phyloP scores from a whole-genome alignment of 2,797 vertebrate species.

The Takifugu ocellatus region DNA sequence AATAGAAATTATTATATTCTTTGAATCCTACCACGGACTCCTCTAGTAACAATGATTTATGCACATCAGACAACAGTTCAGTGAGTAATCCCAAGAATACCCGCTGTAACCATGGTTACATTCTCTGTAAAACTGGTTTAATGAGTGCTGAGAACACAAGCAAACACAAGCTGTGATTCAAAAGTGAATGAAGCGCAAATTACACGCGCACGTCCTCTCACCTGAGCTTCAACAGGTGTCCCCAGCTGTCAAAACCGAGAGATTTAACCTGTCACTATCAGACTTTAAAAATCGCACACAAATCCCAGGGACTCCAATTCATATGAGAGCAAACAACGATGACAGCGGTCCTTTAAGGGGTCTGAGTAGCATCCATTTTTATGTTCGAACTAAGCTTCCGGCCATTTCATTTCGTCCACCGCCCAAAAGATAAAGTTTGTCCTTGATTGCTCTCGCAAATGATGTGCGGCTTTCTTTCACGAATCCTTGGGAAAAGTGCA shows the following conservation, averaged over 20 bases:
- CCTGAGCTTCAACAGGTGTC: constrained; percentile 34
- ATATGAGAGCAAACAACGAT: constrained; percentile 1
- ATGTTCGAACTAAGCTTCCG: constrained; percentile 30
- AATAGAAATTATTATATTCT: not conserved
- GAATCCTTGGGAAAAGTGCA: not conserved
- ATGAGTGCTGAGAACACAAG: constrained; percentile 49
- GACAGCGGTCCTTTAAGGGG: constrained; percentile 30
- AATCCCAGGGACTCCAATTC: constrained; percentile 26
- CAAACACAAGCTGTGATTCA: constrained; percentile 56
- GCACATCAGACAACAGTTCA: too few relatives aligned
- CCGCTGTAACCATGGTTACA: constrained; percentile 35
- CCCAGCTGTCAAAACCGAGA: not conserved
- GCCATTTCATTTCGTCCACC: constrained; percentile 14
- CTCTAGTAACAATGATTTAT: too few relatives aligned
- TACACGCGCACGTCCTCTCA: constrained; percentile 29
- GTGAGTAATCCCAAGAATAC: constrained; percentile 36
- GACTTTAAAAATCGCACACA: not conserved
- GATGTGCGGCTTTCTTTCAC: not conserved
- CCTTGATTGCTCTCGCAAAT: not conserved
- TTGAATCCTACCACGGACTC: too few relatives aligned
- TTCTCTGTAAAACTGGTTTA: constrained; percentile 64
- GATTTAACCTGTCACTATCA: not conserved
- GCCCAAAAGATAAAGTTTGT: not conserved
- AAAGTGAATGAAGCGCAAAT: constrained; percentile 25
- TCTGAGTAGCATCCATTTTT: constrained; percentile 41